These are phyloP conservation scores for Myathropa florea DNA, from an alignment of 2,888 invertebrate genomes.

Conservation along the genomic window DNA sequence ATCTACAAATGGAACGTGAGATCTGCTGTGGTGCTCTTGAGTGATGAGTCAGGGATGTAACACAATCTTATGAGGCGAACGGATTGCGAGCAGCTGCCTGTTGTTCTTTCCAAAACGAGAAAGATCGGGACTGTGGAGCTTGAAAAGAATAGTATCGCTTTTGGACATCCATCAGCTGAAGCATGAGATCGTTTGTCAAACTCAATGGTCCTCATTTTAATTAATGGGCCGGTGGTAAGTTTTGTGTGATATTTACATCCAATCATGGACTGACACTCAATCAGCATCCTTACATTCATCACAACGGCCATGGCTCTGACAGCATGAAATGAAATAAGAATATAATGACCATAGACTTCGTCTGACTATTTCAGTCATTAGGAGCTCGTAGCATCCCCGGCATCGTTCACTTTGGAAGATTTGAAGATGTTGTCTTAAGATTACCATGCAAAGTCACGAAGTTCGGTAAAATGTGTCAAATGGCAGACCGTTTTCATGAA, in stretches of 20 bases:
- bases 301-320: background rate
- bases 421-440: too few relatives aligned
- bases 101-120: background rate
- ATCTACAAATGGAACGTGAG: background rate
- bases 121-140: background rate
- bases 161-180: background rate
- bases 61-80: background rate
- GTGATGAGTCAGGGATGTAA: background rate
- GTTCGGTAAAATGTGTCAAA: too few relatives aligned
- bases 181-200: too few relatives aligned
- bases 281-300: background rate
- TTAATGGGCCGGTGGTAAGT: background rate
- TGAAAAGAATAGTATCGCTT: background rate
- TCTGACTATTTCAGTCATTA: too few relatives aligned
- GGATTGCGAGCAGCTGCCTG: background rate
- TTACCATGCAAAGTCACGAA: too few relatives aligned
- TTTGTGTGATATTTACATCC: background rate
- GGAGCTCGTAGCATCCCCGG: too few relatives aligned
- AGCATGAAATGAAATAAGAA: background rate
- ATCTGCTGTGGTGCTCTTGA: background rate
- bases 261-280: background rate
- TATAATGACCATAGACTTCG: too few relatives aligned
- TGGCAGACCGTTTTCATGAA: too few relatives aligned
- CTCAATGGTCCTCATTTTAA: too few relatives aligned
- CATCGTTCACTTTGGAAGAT: too few relatives aligned